These are phyloP conservation scores for Ptychodera flava DNA, from an alignment of 35 echinoderm and acorn worm genomes.

Conservation along the genomic window DNA sequence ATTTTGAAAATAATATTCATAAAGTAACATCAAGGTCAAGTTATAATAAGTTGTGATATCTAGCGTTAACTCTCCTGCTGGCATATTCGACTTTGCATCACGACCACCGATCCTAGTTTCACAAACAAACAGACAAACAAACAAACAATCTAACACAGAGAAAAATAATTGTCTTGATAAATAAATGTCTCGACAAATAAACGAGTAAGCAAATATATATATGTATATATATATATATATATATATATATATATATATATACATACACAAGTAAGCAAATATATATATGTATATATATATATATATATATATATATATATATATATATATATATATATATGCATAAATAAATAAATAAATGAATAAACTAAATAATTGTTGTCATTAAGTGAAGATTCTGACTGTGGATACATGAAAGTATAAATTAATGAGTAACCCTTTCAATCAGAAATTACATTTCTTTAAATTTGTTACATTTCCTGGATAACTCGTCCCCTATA, in stretches of 20 bases:
- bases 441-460: background rate
- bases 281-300: too few relatives aligned
- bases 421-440: background rate
- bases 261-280: too few relatives aligned
- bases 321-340: too few relatives aligned
- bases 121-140: background rate
- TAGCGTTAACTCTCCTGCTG: background rate
- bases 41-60: background rate
- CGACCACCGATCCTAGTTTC: background rate
- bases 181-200: too few relatives aligned
- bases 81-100: background rate
- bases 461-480: background rate
- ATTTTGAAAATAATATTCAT: background rate
- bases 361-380: background rate
- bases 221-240: too few relatives aligned
- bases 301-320: too few relatives aligned
- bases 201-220: too few relatives aligned
- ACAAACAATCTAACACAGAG: background rate
- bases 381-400: background rate
- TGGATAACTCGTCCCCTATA: too few relatives aligned
- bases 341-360: too few relatives aligned
- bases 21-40: background rate
- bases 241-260: too few relatives aligned
- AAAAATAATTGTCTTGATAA: too few relatives aligned
- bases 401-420: background rate